Evolutionary conservation across 2,888 invertebrate species (phyloP), one percentile per base, ranked within the genome.

Genomic region (Chirona hameri): DNA sequence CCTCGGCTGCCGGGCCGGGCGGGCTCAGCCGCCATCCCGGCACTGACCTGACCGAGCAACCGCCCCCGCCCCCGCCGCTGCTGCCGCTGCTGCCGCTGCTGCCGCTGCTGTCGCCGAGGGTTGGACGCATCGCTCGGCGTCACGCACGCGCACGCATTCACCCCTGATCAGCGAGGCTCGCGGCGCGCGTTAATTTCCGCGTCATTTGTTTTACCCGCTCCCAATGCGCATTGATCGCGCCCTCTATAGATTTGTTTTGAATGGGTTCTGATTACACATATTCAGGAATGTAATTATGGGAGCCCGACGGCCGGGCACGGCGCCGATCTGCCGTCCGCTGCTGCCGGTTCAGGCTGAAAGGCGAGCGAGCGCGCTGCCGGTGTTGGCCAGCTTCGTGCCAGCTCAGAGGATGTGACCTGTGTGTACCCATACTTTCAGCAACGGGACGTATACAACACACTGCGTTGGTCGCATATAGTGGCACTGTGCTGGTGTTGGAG

Each of bases 191-290:
- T 46, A 76, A 76, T 76, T 76, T 76, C 76, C 76, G 76, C 24
- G 76, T 76, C 76, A 76, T 76, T 76, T 76, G 76, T 76, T 76
- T 76, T 76, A 76, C 24, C 46, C 46, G 39, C 39, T 27, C 76
- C 27, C 46, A 46, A 76, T 76, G 76, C 76, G 18, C 76, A 76
- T 76, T 76, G 76, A 76, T 76, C 76, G 76, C 39, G 46, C 9
- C 76, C 31, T 21, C 76, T 76, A 76, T 76, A 76, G 76, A 76
- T 76, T 76, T 76, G 76, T 76, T 76, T 76, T 76, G 76, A 76
- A 76, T 76, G 76, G 76, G 46, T 76, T 76, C 76, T 76, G 76
- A 76, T 76, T 76, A 76, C 27, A 39, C 76, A 76, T 76, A 76
- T 76, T 76, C 76, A 76, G 76, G 39, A 46, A 5, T 46, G 76